Evolutionary conservation across 2,797 vertebrate species (phyloP).

Genomic region (Aldrovandia affinis): DNA sequence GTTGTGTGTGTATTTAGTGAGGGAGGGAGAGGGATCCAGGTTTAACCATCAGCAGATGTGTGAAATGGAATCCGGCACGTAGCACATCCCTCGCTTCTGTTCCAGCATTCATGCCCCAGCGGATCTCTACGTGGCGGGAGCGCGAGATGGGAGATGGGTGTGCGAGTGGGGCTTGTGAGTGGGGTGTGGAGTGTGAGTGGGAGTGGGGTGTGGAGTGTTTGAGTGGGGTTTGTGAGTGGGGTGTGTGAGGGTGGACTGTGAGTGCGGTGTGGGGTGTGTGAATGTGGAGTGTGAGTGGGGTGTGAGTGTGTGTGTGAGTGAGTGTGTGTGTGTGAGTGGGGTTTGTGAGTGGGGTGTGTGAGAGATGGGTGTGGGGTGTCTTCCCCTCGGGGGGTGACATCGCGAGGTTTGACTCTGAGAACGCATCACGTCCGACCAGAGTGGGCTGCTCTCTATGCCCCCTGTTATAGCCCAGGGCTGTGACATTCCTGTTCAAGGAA

Average conservation of each 20-base stretch:
- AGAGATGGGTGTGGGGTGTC: background rate
- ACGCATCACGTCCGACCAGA: background rate
- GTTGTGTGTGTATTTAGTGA: background rate
- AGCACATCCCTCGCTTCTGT: background rate
- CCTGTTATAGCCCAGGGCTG: slow-evolving; percentile 45
- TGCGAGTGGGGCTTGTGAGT: no score
- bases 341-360: no score
- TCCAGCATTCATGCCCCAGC: background rate
- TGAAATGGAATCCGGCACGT: slow-evolving; percentile 6
- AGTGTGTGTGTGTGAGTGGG: no score
- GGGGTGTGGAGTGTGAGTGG: no score
- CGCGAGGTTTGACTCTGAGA: background rate
- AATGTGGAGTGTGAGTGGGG: background rate
- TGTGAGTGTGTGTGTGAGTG: no score
- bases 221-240: no score
- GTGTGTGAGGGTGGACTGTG: no score
- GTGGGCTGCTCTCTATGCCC: background rate
- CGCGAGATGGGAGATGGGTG: background rate
- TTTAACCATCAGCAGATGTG: background rate
- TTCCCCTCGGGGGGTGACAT: no score
- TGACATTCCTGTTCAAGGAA: slow-evolving; percentile 48
- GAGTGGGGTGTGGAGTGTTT: background rate
- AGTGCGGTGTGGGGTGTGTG: no score
- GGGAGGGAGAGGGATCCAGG: background rate
- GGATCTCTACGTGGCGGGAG: background rate